Evolutionary conservation across 1,140 invertebrate species (phyloP).

Genomic region (Euglossa dilemma): DNA sequence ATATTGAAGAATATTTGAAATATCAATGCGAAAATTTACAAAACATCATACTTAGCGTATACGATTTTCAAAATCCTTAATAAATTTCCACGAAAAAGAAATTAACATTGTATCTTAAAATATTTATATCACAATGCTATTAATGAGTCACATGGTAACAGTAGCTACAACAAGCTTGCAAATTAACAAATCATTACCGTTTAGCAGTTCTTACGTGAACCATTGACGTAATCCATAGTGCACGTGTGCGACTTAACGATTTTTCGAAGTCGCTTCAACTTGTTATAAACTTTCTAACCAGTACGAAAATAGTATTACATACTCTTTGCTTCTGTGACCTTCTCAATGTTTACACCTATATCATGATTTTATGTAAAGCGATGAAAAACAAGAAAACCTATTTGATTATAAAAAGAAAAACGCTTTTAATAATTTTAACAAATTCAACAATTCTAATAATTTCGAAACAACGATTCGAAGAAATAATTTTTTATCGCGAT

Average conservation of each 20-base stretch:
- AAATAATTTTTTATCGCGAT: background rate
- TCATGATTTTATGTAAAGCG: too few relatives aligned
- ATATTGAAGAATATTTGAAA: background rate
- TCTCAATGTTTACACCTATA: background rate
- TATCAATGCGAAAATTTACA: background rate
- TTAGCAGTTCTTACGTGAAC: constrained; percentile 23
- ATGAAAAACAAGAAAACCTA: background rate
- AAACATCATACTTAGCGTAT: background rate
- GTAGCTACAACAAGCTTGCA: constrained; percentile 6
- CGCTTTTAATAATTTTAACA: too few relatives aligned
- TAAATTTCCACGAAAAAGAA: background rate
- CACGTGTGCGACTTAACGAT: constrained; percentile 34
- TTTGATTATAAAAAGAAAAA: background rate
- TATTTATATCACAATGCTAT: too few relatives aligned
- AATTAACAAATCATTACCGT: constrained; percentile 44
- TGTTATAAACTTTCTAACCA: background rate
- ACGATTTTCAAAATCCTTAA: background rate
- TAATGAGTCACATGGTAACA: background rate
- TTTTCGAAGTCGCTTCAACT: constrained; percentile 19
- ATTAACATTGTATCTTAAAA: background rate
- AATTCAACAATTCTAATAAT: background rate
- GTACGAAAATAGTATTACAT: background rate
- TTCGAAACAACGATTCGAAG: background rate
- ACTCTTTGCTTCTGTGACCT: background rate
- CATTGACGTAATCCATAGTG: constrained; percentile 23